These are phyloP conservation scores for Lagopus muta DNA, from an alignment of 2,113 vertebrate species.

Conservation along the genomic window DNA sequence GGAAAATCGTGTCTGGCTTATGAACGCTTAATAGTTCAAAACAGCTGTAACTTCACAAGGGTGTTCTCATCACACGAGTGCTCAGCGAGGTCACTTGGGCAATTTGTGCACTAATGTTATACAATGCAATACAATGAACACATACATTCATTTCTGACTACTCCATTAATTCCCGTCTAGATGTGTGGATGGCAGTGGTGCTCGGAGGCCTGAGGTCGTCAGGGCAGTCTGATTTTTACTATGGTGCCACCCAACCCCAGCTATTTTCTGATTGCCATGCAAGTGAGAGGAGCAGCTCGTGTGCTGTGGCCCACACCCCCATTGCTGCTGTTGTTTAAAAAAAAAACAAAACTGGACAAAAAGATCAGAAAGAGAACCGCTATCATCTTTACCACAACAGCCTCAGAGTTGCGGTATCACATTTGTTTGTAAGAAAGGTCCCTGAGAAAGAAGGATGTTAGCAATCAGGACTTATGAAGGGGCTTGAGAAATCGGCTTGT, in stretches of 20 bases:
- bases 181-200: neutral
- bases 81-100: neutral
- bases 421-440: neutral
- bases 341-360: slow-evolving; percentile 55
- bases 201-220: neutral
- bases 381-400: slow-evolving; percentile 30
- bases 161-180: neutral
- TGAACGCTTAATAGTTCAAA: slow-evolving; percentile 51
- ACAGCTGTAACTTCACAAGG: slow-evolving; percentile 59
- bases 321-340: neutral
- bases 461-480: neutral
- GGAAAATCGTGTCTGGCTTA: slow-evolving; percentile 57
- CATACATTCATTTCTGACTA: neutral
- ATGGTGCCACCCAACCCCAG: neutral
- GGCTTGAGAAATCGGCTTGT: slow-evolving; percentile 43
- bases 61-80: slow-evolving; percentile 30
- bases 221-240: neutral
- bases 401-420: slow-evolving; percentile 45
- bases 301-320: neutral
- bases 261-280: neutral
- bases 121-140: neutral
- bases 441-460: slow-evolving; percentile 15
- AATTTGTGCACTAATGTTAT: slow-evolving; percentile 4
- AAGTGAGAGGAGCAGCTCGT: fast-evolving
- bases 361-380: slow-evolving; percentile 26